phyloP scores from a whole-genome alignment of 2,797 vertebrate species.

The Balearica regulorum region DNA sequence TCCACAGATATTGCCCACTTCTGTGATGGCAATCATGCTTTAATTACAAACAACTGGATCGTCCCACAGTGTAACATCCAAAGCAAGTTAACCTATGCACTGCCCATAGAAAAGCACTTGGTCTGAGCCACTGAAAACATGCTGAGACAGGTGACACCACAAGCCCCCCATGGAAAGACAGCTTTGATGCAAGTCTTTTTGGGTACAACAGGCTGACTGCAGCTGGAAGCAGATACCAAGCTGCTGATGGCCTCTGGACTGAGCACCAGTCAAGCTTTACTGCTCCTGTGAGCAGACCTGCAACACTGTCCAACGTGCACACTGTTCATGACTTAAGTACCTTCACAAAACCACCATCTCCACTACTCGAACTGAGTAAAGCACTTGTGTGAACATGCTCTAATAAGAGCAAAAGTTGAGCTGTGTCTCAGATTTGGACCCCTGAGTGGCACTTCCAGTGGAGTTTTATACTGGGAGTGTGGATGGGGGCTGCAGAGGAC shows the following conservation, averaged over 20 bases:
- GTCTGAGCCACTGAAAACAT: not conserved
- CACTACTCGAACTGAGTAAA: not conserved
- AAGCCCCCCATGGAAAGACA: not conserved
- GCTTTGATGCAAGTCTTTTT: not conserved
- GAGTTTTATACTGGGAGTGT: not conserved
- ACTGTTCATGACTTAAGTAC: not conserved
- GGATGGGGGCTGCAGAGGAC: not conserved
- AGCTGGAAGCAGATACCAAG: not conserved
- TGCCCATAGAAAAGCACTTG: not conserved
- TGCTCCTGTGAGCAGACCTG: not conserved
- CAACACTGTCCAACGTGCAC: not conserved
- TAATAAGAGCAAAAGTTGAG: not conserved
- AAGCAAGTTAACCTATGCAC: not conserved
- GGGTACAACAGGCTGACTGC: not conserved
- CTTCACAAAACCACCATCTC: not conserved
- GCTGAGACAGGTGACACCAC: not conserved
- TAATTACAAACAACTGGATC: not conserved
- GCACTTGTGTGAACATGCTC: not conserved
- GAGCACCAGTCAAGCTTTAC: not conserved
- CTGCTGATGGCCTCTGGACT: not conserved
- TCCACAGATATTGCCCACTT: not conserved
- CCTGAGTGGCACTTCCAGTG: not conserved
- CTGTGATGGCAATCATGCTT: not conserved
- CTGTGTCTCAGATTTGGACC: not conserved
- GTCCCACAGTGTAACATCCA: not conserved